A percentile compares a stretch with the other conserved stretches of the same genome.
Evolutionary conservation across 2,888 invertebrate species (phyloP).

Genomic region (Patella pellucida): DNA sequence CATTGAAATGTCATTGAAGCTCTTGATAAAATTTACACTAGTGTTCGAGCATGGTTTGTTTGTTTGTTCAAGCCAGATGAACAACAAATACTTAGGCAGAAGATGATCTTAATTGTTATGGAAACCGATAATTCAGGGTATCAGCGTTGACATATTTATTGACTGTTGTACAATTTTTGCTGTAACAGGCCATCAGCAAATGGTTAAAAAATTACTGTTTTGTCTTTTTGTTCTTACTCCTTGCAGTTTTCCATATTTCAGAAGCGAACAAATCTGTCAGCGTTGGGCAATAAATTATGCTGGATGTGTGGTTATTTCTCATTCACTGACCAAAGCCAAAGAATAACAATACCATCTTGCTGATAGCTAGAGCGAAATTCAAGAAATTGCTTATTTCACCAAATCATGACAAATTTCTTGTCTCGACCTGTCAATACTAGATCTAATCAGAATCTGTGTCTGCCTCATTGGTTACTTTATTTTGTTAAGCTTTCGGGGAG

Average conservation of each 20-base stretch:
- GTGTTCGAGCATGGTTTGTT: not conserved
- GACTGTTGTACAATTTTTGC: too few relatives aligned
- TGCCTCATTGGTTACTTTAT: constrained; percentile 4
- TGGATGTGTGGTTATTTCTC: not conserved
- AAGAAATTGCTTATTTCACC: constrained; percentile 9
- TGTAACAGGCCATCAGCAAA: too few relatives aligned
- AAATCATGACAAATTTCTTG: constrained; percentile 10
- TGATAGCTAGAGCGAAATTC: not conserved
- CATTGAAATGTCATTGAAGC: constrained; percentile 1
- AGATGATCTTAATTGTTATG: not conserved
- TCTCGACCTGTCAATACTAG: not conserved
- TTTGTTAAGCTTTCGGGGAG: constrained; percentile 1
- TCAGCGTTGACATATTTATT: too few relatives aligned
- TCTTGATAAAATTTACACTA: not conserved
- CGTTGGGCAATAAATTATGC: too few relatives aligned
- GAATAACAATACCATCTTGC: not conserved
- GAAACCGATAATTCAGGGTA: not conserved
- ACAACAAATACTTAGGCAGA: not conserved
- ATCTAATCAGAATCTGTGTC: not conserved
- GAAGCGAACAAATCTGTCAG: too few relatives aligned
- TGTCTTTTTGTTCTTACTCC: too few relatives aligned
- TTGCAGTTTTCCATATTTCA: too few relatives aligned
- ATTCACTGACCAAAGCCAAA: constrained; percentile 8
- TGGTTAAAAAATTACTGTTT: too few relatives aligned
- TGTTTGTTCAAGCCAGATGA: not conserved